Conservation (phyloP, 2,113 vertebrate species). For the Ploceus nigricollis region DNA sequence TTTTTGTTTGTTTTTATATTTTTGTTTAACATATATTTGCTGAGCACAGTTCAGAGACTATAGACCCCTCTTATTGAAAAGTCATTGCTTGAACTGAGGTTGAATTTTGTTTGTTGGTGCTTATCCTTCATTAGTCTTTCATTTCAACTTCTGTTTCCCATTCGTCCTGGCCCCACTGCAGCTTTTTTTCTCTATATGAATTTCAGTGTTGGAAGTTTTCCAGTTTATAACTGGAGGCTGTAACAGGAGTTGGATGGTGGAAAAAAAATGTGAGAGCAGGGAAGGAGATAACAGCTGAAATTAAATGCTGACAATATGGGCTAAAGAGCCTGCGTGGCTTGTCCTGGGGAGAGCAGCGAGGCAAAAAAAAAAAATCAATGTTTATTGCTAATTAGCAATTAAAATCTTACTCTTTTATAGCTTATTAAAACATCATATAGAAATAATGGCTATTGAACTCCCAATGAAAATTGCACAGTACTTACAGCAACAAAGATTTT, state of each 20-base stretch:
- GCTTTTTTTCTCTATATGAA: neutral
- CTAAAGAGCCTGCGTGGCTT: neutral
- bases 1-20: neutral
- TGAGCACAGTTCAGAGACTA: neutral
- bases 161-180: neutral
- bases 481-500: neutral
- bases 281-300: neutral
- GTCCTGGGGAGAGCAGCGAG: neutral
- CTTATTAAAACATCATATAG: slow-evolving; percentile 31
- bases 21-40: neutral
- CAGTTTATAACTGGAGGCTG: neutral
- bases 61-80: neutral
- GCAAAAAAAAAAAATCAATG: neutral
- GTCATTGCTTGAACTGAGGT: neutral
- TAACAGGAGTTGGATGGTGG: neutral
- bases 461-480: neutral
- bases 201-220: neutral
- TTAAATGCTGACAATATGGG: neutral
- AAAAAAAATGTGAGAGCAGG: neutral
- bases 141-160: neutral
- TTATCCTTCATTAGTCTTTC: neutral
- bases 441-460: slow-evolving; percentile 1
- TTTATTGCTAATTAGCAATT: slow-evolving; percentile 41
- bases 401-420: slow-evolving; percentile 23
- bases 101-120: neutral